Base-by-base conservation (phyloP, 2,888 invertebrate genomes). In the Magallana nippona region DNA sequence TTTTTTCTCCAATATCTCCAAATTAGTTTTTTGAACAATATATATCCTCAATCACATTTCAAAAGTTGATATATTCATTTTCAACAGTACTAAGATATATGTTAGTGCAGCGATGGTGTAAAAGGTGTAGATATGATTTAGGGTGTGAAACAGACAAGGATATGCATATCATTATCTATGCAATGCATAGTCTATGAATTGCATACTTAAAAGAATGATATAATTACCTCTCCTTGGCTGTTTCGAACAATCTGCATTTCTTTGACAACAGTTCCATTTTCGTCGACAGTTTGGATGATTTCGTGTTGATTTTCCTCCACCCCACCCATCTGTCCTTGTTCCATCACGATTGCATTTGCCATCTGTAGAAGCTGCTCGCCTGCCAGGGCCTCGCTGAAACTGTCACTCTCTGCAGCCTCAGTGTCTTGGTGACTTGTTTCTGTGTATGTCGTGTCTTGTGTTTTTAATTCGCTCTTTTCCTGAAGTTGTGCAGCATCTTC, bases 341-440 rank as follows among this genome's bases (percentile, higher is more conserved):
- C 80, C 58, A 62, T 55, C 55, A 63, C 80, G 71, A 80, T 63
- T 8, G 85, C 83, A 62, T 86, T 86, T 17, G 85, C 85, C 44
- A 86, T 84, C 63, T 86, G 83, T n/a, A 86, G 17, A 55, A 86
- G 79, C 62, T 86, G 85, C 57, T 86, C 83, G n/a, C 85, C 84
- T 80, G 85, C 85, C 22, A 82, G 85, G 19, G 82, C 81, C 56
- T 85, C 85, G 10, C 58, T 82, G 19, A 82, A 78, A 19, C 22
- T 56, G 27, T 56, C 27, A 22, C 57, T 57, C 55, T 79, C 79
- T 10, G 57, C 27, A 56, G 57, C 27, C 27, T 22, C 57, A 13
- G 79, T 57, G 8, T 57, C 56, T 57, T 57, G 79, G 13, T 79
- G 19, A n/a, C 57, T 5, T 19, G 79, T 15, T 57, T 79, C 79